Percentiles rank a stretch among this genome's conserved stretches.
These are phyloP conservation scores for Perithous albicinctus DNA, from an alignment of 2,888 invertebrate genomes.

Conservation along the genomic window DNA sequence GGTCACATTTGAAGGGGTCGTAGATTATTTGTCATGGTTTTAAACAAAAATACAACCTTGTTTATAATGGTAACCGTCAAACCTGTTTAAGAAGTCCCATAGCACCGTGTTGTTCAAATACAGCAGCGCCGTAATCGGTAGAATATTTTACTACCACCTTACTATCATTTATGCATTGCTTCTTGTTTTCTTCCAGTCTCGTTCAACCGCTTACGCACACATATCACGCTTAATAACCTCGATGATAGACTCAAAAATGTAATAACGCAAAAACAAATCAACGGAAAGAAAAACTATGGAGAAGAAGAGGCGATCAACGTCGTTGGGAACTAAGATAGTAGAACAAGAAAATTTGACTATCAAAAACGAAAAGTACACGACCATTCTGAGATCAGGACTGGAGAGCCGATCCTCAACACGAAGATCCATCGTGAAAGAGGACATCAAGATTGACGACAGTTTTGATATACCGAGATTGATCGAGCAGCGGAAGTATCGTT, in stretches of 20 bases:
- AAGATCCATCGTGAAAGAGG: conserved; percentile 23
- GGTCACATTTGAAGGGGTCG: no score
- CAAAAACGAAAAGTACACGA: conserved; percentile 16
- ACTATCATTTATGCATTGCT: neutral
- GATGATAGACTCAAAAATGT: neutral
- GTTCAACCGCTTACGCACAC: neutral
- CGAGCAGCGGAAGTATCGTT: conserved; percentile 7
- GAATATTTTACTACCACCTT: neutral
- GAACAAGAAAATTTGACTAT: neutral
- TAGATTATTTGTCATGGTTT: no score
- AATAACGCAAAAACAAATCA: neutral
- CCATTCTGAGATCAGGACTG: conserved; percentile 12
- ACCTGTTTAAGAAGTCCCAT: no score
- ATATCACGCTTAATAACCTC: neutral
- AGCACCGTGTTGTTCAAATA: no score
- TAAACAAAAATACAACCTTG: no score
- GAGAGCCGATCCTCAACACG: neutral
- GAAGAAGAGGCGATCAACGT: neutral
- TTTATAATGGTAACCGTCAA: no score
- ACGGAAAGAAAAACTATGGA: neutral
- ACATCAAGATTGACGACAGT: conserved; percentile 25
- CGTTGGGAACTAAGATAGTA: neutral
- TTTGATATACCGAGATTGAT: conserved; percentile 7
- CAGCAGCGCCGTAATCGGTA: no score
- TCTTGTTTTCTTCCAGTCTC: neutral